Conservation (phyloP, 2,888 invertebrate genomes). For the Loripinus fragilis region DNA sequence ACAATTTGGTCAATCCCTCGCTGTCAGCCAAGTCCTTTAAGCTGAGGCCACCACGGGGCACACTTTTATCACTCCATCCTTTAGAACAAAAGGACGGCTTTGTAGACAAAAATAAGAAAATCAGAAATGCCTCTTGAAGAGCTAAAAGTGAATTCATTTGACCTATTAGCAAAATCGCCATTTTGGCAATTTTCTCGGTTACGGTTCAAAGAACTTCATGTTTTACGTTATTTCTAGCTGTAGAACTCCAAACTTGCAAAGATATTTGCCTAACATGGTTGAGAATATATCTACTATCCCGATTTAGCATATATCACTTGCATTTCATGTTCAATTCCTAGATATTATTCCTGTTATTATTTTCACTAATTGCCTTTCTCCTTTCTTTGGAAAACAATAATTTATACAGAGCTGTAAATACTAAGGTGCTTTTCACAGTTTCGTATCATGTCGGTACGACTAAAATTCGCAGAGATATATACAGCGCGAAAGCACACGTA, state of each 20-base stretch:
- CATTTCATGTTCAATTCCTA: neutral
- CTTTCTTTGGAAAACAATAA: neutral
- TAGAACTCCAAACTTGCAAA: neutral
- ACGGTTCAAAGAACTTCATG: conserved; percentile 14
- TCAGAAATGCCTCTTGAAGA: neutral
- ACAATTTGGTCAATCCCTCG: conserved; percentile 54
- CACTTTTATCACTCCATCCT: conserved; percentile 9
- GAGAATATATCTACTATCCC: neutral
- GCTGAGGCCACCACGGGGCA: conserved; percentile 34
- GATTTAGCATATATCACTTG: neutral
- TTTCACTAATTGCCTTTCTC: conserved; percentile 10
- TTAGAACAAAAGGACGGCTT: neutral
- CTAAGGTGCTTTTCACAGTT: conserved; percentile 15
- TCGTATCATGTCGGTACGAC: conserved; percentile 4
- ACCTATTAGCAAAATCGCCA: conserved; percentile 52
- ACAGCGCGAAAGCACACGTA: too few relatives aligned
- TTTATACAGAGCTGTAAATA: conserved; percentile 1
- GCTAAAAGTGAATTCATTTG: conserved; percentile 14
- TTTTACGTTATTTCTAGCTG: neutral
- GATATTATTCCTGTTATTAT: neutral
- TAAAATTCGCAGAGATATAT: neutral
- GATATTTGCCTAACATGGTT: neutral
- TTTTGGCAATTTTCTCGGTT: conserved; percentile 35
- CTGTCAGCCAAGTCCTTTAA: conserved; percentile 49
- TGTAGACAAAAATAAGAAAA: neutral